These are phyloP conservation scores for Heliconius sara DNA, from an alignment of 2,888 invertebrate species.

Conservation along the genomic window DNA sequence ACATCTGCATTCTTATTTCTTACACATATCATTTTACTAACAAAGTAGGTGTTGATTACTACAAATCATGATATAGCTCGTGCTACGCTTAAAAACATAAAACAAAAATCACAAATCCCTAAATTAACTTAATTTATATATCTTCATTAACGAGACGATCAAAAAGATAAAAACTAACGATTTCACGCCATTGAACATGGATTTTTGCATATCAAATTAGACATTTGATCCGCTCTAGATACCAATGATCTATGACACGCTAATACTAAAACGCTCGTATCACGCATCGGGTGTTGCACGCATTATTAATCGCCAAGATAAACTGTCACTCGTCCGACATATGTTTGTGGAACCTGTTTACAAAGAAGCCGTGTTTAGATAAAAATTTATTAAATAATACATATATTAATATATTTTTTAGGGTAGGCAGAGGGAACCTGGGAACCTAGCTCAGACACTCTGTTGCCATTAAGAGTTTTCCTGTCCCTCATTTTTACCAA, in stretches of 20 bases:
- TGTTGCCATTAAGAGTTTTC: too few species aligned
- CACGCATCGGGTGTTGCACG: not conserved
- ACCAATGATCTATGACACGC: conserved; percentile 18
- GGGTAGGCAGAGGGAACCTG: too few species aligned
- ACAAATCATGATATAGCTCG: conserved; percentile 22
- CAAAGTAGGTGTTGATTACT: too few species aligned
- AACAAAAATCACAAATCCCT: conserved; percentile 31
- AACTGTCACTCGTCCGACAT: conserved; percentile 12
- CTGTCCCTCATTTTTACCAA: too few species aligned
- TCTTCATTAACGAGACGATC: not conserved
- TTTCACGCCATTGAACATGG: conserved; percentile 18
- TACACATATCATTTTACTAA: too few species aligned
- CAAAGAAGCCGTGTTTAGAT: not conserved
- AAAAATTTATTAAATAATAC: not conserved
- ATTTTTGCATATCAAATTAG: conserved; percentile 8
- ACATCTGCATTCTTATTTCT: too few species aligned
- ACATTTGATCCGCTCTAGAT: conserved; percentile 9
- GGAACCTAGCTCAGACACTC: too few species aligned
- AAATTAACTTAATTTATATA: conserved; percentile 29
- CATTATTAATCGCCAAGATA: conserved; percentile 8
- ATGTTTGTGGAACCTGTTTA: conserved; percentile 1
- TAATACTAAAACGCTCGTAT: not conserved
- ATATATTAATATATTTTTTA: not conserved
- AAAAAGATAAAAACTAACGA: conserved; percentile 18
- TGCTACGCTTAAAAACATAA: conserved; percentile 22